phyloP scores from a whole-genome alignment of 2,113 vertebrate species.

The Spizaetus ornatus region DNA sequence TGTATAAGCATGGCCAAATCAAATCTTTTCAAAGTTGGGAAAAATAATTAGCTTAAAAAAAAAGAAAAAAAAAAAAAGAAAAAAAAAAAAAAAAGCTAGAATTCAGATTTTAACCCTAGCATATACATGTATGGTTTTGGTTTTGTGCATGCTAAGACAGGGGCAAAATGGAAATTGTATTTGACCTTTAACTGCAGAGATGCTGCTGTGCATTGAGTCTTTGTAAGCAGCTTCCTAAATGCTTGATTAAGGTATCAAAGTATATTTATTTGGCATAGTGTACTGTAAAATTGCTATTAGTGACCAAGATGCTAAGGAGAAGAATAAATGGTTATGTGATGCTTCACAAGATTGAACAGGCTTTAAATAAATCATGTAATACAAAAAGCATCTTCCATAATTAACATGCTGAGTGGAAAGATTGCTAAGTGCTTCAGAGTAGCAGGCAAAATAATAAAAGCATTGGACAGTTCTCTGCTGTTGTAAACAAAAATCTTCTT shows the following conservation, averaged over 20 bases:
- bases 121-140: background rate
- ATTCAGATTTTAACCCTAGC: constrained; percentile 10
- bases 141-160: background rate
- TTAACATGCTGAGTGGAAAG: constrained; percentile 46
- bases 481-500: constrained; percentile 34
- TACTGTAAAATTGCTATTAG: constrained; percentile 24
- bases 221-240: constrained; percentile 56
- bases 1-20: background rate
- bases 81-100: background rate
- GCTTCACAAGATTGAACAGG: constrained; percentile 49
- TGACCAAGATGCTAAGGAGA: constrained; percentile 39
- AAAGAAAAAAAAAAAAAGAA: background rate
- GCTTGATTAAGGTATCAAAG: constrained; percentile 62
- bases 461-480: background rate
- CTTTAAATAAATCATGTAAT: constrained; percentile 70
- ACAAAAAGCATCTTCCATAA: constrained; percentile 61
- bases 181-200: constrained; percentile 33
- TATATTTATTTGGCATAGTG: constrained; percentile 51
- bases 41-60: constrained; percentile 25
- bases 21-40: background rate
- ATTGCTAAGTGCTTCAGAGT: constrained; percentile 24
- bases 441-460: background rate
- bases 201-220: constrained; percentile 26
- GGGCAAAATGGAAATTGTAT: constrained; percentile 9
- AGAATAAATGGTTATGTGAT: constrained; percentile 58